A percentile compares a stretch with the other conserved stretches of the same genome.
These are phyloP conservation scores for Drosophila lutescens DNA, from an alignment of 2,888 invertebrate genomes.

Conservation along the genomic window DNA sequence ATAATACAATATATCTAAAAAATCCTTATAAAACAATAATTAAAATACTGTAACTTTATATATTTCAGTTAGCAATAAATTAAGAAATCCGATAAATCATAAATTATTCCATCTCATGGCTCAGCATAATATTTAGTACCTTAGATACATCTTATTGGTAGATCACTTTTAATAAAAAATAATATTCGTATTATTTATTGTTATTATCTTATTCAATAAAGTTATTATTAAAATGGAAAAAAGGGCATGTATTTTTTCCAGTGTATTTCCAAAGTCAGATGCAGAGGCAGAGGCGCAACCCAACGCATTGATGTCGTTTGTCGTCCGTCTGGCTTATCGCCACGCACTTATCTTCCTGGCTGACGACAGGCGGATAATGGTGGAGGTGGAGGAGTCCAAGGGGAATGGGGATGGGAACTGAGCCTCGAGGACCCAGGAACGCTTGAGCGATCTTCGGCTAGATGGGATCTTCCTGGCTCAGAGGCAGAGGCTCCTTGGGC, in stretches of 20 bases:
- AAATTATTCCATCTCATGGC: neutral
- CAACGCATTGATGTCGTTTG: constrained; percentile 61
- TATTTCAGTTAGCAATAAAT: no score
- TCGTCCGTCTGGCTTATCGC: constrained; percentile 73
- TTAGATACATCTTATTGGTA: neutral
- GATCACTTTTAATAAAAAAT: no score
- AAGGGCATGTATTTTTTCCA: neutral
- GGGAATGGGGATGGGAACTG: constrained; percentile 8
- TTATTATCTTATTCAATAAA: no score
- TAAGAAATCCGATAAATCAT: no score
- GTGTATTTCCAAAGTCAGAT: constrained; percentile 13
- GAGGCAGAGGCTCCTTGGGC: constrained; percentile 67
- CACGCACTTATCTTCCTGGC: constrained; percentile 72
- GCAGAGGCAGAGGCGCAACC: constrained; percentile 70
- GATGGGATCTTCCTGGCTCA: constrained; percentile 63
- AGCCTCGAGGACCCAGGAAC: constrained; percentile 61
- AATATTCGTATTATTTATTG: no score
- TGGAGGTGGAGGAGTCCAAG: constrained; percentile 8
- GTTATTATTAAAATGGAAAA: no score
- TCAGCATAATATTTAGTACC: neutral
- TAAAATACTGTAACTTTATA: no score
- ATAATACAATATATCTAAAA: no score
- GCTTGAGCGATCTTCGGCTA: constrained; percentile 48
- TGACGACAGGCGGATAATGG: constrained; percentile 37
- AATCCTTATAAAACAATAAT: no score